Evolutionary conservation across 2,113 vertebrate species (phyloP), one percentile per base, ranked within the genome.

Genomic region (Seriola aureovittata): DNA sequence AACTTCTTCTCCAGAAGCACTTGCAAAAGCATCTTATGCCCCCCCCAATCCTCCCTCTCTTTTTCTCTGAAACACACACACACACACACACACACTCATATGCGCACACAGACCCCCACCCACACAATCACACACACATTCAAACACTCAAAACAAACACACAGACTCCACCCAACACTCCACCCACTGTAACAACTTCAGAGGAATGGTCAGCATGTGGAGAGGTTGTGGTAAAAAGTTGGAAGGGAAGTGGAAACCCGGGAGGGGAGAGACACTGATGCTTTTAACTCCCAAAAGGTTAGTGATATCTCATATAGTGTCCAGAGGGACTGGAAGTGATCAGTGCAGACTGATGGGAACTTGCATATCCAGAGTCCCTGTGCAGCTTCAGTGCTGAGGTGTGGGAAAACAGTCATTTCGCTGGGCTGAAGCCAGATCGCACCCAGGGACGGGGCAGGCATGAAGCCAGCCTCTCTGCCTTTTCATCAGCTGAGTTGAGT

Each of bases 171-270:
- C 91, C 90, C 91, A 81, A 21, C 63, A 54, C 90, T 84, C 88
- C 86, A 82, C 89, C 92, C 86, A 80, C 87, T 90, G 86, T 81
- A 92, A 88, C 89, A 91, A 88, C 91, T 90, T 86, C 85, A 89
- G 89, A 93, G 85, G 85, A 87, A 85, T 91, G 93, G 93, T 93
- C 93, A 93, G 82, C 88, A 85, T 93, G 87, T 91, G 88, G 62
- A 78, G 85, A 71, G 75, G 71, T 71, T 89, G 89, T 79, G 88
- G 88, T 87, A 48, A 85, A 76, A 73, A 81, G 72, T 40, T 75
- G 46, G 78, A 85, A 44, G 79, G 79, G 78, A 78, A 91, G 81
- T 77, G 25, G 72, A 29, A 69, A 68, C 14, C 14, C 59, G 69
- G 21, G 52, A 14, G 70, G 54, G 57, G 73, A 69, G 73, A 69